phyloP scores from a whole-genome alignment of 2,888 invertebrate species.

The Drosophila prostipennis region DNA sequence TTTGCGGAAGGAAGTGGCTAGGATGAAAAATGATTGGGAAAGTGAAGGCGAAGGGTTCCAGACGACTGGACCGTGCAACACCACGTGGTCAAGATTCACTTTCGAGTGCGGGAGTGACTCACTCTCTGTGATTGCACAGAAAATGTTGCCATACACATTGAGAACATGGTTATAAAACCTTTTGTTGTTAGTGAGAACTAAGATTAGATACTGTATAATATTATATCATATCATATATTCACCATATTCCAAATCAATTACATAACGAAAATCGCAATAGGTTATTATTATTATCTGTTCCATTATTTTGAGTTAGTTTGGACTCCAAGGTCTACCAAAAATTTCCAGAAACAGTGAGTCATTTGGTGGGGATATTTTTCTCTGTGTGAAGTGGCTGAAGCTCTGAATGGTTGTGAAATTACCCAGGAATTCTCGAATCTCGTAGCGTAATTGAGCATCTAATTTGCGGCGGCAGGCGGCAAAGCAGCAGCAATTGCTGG shows the following conservation, averaged over 20 bases:
- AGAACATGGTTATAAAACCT: not conserved
- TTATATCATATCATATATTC: too few species aligned
- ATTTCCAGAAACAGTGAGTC: too few species aligned
- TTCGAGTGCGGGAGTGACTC: constrained; percentile 61
- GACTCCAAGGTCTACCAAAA: too few species aligned
- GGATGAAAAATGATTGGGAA: constrained; percentile 65
- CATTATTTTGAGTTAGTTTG: too few species aligned
- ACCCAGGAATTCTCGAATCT: constrained; percentile 66
- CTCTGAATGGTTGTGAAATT: constrained; percentile 48
- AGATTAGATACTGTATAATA: too few species aligned
- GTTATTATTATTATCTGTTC: too few species aligned
- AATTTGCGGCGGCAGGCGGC: constrained; percentile 70
- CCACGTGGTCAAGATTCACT: constrained; percentile 82
- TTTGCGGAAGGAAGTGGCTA: constrained; percentile 78
- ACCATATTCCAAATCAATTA: too few species aligned
- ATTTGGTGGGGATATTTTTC: not conserved
- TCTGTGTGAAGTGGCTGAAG: not conserved
- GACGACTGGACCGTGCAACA: constrained; percentile 4
- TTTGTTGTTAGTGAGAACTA: not conserved
- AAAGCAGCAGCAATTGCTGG: constrained; percentile 63
- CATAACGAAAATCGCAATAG: too few species aligned
- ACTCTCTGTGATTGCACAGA: constrained; percentile 1
- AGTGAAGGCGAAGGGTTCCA: constrained; percentile 55
- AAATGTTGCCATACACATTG: constrained; percentile 5
- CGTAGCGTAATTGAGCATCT: constrained; percentile 74